These are phyloP conservation scores for Ichneumoninae sp. DNA, from an alignment of 2,888 invertebrate species.

Conservation along the genomic window DNA sequence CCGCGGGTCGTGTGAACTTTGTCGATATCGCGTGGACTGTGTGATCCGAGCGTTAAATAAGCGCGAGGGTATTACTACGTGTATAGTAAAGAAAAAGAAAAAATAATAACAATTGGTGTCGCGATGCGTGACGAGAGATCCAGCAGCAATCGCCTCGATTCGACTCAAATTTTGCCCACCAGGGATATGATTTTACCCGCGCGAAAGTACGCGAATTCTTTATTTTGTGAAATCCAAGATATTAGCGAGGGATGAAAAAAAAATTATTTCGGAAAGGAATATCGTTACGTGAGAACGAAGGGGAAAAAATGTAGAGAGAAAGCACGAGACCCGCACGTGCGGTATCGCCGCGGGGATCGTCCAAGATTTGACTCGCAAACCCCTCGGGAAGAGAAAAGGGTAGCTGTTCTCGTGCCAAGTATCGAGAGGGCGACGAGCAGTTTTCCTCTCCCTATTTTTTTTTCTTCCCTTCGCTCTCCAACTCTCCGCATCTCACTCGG, in stretches of 20 bases:
- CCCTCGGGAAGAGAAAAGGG: constrained; percentile 26
- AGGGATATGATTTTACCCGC: background rate
- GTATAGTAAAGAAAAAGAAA: background rate
- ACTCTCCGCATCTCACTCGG: constrained; percentile 15
- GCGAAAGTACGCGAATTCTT: background rate
- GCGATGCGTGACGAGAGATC: constrained; percentile 13
- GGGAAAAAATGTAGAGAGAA: background rate
- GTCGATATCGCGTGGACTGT: constrained; percentile 23
- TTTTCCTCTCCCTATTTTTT: constrained; percentile 28
- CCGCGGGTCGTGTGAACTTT: constrained; percentile 44
- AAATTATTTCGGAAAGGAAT: constrained; percentile 12
- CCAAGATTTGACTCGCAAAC: constrained; percentile 26
- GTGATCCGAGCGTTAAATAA: constrained; percentile 11
- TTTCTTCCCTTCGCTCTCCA: constrained; percentile 13
- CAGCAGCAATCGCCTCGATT: constrained; percentile 13
- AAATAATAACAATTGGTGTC: background rate
- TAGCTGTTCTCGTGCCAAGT: constrained; percentile 54
- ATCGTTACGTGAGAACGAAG: background rate
- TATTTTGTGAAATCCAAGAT: background rate
- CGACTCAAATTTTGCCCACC: background rate
- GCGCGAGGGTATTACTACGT: constrained; percentile 2
- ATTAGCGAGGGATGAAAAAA: background rate
- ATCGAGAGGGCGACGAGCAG: constrained; percentile 49
- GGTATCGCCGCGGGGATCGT: constrained; percentile 35
- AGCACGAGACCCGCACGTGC: constrained; percentile 23